These are phyloP conservation scores for Fistularia tabacaria DNA, from an alignment of 2,797 vertebrate genomes.

Conservation along the genomic window DNA sequence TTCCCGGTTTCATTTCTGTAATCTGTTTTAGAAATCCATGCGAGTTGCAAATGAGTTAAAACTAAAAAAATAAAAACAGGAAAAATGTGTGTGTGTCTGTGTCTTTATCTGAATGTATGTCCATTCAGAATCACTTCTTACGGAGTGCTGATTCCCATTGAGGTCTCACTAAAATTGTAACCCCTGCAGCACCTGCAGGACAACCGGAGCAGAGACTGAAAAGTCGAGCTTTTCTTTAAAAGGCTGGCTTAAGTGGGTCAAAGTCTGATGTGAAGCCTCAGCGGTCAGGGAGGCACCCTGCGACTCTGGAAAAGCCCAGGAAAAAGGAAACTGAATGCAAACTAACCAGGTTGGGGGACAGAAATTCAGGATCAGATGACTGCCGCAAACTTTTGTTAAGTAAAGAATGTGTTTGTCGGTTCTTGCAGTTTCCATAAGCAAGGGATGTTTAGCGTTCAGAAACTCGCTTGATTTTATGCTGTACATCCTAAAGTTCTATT, in stretches of 20 bases:
- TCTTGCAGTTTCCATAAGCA: constrained; percentile 43
- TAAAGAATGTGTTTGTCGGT: constrained; percentile 34
- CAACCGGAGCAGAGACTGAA: constrained; percentile 11
- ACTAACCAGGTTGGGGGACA: constrained; percentile 20
- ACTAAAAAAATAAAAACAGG: no score
- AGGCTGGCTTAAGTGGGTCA: constrained; percentile 52
- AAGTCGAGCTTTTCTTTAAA: constrained; percentile 15
- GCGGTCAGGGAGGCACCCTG: constrained; percentile 32
- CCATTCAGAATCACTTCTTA: constrained; percentile 17
- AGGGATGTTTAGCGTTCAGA: constrained; percentile 21
- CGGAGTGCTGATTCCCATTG: constrained; percentile 20
- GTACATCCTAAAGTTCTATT: constrained; percentile 7
- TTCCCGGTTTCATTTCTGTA: constrained; percentile 1
- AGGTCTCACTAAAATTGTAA: constrained; percentile 19
- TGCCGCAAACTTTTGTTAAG: constrained; percentile 40
- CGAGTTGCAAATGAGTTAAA: background rate
- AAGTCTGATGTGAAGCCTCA: constrained; percentile 26
- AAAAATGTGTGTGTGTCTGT: no score
- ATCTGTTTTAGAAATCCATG: constrained; percentile 8
- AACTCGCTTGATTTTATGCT: constrained; percentile 12
- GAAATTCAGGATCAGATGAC: constrained; percentile 55
- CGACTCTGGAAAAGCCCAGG: constrained; percentile 26
- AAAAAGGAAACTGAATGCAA: constrained; percentile 63
- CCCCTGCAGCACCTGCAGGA: no score
- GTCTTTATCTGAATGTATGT: background rate